phyloP scores from a whole-genome alignment of 2,888 invertebrate genomes.

The Acrobasis suavella region DNA sequence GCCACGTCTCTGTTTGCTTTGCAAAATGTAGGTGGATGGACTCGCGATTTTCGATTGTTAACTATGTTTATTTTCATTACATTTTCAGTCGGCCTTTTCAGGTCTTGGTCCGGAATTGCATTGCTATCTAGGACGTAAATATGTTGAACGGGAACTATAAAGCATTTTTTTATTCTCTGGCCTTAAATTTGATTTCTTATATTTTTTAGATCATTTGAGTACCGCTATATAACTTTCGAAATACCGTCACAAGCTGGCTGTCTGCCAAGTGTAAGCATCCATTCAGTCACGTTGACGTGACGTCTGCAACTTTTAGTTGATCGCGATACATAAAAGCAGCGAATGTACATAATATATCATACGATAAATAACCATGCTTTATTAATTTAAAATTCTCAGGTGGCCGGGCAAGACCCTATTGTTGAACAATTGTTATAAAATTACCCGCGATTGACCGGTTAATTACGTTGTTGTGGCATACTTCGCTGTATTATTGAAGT shows the following conservation, averaged over 20 bases:
- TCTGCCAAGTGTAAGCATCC: conserved; percentile 2
- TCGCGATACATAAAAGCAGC: neutral
- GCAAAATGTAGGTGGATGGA: conserved; percentile 21
- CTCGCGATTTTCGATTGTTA: conserved; percentile 15
- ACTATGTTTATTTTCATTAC: neutral
- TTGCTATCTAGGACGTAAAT: too few relatives aligned
- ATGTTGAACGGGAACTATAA: too few relatives aligned
- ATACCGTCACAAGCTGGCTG: conserved; percentile 6
- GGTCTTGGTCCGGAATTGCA: neutral
- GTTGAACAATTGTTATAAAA: too few relatives aligned
- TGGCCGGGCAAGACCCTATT: too few relatives aligned
- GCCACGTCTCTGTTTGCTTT: conserved; percentile 32
- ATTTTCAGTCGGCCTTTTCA: neutral
- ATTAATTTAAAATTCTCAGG: too few relatives aligned
- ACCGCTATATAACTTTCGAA: neutral
- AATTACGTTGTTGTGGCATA: too few relatives aligned
- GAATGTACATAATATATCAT: too few relatives aligned
- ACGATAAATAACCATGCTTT: too few relatives aligned
- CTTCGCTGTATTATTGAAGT: too few relatives aligned
- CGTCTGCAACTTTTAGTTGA: neutral
- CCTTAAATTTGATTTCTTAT: too few relatives aligned
- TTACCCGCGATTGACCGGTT: too few relatives aligned
- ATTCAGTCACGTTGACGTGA: conserved; percentile 11
- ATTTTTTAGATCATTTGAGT: conserved; percentile 1
- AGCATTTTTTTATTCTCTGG: too few relatives aligned